Evolutionary conservation across 2,113 vertebrate genomes (phyloP), one percentile per base, ranked within the genome.

Genomic region (Neomonachus schauinslandi): DNA sequence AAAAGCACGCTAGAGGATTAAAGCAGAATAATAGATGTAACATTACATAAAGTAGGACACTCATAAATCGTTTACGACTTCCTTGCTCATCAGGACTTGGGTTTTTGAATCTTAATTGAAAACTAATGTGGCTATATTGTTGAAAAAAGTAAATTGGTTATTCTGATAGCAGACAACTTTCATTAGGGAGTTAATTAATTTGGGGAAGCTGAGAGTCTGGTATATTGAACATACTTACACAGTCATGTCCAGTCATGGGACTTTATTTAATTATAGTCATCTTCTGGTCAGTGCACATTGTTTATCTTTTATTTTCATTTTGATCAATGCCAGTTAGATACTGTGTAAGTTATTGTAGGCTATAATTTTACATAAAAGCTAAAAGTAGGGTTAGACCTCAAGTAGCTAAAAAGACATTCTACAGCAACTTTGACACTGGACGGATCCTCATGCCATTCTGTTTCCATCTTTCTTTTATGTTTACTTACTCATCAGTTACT

Each of bases 111-210:
- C 97, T 98, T 98, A 98, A 98, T 98, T 99, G 98, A 98, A 98
- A 98, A 95, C 36, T 55, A 82, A 92, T 74, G 88, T 98, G 97
- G 83, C 92, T 98, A 82, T 90, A 97, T 98, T 97, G 97, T 98
- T 98, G 67, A 94, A 98, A 98, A 98, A 97, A 97, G 92, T 94
- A 95, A 94, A 98, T 98, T 98, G 98, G 85, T 98, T 98, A 98
- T 97, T 97, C 96, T 97, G 97, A 98, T 98, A 98, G 80, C 97
- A 98, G 98, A 88, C 95, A 98, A 82, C 97, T 98, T 98, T 97
- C 95, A 98, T 98, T 98, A 97, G 97, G 92, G 49, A 92, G 97
- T 96, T 99, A 98, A 99, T 99, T 99, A 98, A 98, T 98, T 98
- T 98, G 97, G 94, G 83, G 89, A 97, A 79, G 24, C 90, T 97